These are phyloP conservation scores for Heliconius himera DNA, from an alignment of 1,140 invertebrate species.

Conservation along the genomic window DNA sequence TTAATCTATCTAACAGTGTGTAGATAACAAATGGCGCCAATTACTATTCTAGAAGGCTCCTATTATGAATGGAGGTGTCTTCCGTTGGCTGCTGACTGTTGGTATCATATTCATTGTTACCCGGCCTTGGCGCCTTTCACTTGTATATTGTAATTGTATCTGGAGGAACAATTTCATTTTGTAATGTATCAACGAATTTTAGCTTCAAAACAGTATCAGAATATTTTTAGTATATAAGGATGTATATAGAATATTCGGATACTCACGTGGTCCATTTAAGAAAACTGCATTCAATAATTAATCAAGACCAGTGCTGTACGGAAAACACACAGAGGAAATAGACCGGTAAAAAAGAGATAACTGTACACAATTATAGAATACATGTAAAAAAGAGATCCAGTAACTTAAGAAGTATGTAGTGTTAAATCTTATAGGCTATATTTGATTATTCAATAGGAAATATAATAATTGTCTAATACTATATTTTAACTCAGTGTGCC, in stretches of 20 bases:
- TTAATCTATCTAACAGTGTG: constrained; percentile 24
- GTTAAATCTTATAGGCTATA: no score
- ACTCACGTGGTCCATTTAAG: no score
- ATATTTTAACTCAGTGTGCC: neutral
- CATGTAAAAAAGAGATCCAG: no score
- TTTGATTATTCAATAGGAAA: no score
- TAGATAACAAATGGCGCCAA: constrained; percentile 39
- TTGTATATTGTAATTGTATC: constrained; percentile 59
- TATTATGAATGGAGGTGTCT: constrained; percentile 41
- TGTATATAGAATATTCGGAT: no score
- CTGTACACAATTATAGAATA: no score
- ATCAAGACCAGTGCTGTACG: neutral
- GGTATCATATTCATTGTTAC: constrained; percentile 50
- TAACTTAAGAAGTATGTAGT: no score
- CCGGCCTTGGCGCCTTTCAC: constrained; percentile 67
- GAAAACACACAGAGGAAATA: no score
- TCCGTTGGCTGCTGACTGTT: constrained; percentile 37
- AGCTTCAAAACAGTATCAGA: neutral
- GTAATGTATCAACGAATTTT: constrained; percentile 6
- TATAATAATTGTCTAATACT: neutral
- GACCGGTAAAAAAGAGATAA: no score
- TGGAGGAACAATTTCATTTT: neutral
- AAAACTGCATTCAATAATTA: neutral
- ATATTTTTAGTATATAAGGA: no score
- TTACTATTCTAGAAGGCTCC: constrained; percentile 43